Evolutionary conservation across 2,888 invertebrate genomes (phyloP).

Genomic region (Plemyria rubiginata): DNA sequence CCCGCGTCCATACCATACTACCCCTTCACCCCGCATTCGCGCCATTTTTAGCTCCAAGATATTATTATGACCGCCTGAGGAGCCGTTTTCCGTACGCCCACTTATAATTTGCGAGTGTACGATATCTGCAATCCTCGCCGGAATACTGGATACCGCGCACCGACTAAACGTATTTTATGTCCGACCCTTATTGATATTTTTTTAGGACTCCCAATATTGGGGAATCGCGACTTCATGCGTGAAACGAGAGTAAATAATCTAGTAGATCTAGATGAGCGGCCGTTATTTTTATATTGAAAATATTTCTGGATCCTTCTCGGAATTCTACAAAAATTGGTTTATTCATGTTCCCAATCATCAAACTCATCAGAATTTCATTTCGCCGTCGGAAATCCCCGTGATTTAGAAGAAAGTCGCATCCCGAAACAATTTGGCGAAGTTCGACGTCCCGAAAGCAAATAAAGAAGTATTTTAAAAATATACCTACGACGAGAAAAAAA

Average conservation of each 20-base stretch:
- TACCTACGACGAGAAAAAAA: slow-evolving; percentile 60
- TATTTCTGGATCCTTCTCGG: slow-evolving; percentile 36
- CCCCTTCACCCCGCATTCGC: slow-evolving; percentile 53
- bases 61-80: slow-evolving; percentile 77
- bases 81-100: slow-evolving; percentile 70
- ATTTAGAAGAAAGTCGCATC: slow-evolving; percentile 56
- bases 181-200: slow-evolving; percentile 59
- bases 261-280: slow-evolving; percentile 34
- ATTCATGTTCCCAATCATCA: slow-evolving; percentile 53
- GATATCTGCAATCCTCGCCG: slow-evolving; percentile 63
- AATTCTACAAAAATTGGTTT: slow-evolving; percentile 47
- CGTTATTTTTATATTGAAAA: slow-evolving; percentile 41
- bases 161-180: slow-evolving; percentile 57
- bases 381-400: slow-evolving; percentile 56
- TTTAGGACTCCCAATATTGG: slow-evolving; percentile 48
- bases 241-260: slow-evolving; percentile 40
- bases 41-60: slow-evolving; percentile 75
- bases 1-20: slow-evolving; percentile 29
- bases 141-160: slow-evolving; percentile 53
- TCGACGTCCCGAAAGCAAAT: slow-evolving; percentile 65
- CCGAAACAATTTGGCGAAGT: slow-evolving; percentile 62
- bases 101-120: slow-evolving; percentile 73
- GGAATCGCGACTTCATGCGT: slow-evolving; percentile 17
- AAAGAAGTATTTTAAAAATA: slow-evolving; percentile 70
- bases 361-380: slow-evolving; percentile 64